A percentile compares a stretch with the other conserved stretches of the same genome.
These are phyloP conservation scores for Alca torda DNA, from an alignment of 2,797 vertebrate species.

Conservation along the genomic window DNA sequence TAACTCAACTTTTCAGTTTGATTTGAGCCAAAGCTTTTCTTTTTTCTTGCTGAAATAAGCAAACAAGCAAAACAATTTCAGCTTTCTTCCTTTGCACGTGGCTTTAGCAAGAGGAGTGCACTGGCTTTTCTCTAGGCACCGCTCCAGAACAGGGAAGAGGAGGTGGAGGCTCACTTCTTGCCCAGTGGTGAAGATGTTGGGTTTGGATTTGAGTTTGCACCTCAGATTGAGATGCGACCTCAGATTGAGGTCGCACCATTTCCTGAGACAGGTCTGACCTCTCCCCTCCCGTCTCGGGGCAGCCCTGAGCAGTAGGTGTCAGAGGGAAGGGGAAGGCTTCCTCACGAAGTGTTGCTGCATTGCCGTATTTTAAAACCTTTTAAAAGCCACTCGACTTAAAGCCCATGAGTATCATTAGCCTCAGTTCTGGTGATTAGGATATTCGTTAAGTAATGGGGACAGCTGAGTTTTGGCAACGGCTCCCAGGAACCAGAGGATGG, in stretches of 20 bases:
- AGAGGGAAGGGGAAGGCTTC: not conserved
- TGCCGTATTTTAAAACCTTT: not conserved
- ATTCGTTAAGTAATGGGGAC: not conserved
- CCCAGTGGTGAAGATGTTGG: not conserved
- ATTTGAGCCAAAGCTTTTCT: not conserved
- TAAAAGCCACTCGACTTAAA: not conserved
- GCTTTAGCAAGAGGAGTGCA: not conserved
- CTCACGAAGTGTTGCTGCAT: not conserved
- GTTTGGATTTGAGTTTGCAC: not conserved
- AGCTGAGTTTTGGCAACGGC: not conserved
- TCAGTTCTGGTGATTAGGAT: not conserved
- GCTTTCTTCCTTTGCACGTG: not conserved
- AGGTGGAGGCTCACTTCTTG: not conserved
- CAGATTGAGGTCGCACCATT: not conserved
- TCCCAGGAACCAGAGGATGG: not conserved
- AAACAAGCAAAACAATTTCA: not conserved
- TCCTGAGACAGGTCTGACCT: not conserved
- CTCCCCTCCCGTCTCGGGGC: fast-evolving
- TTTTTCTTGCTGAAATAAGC: not conserved
- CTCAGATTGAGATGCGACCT: not conserved
- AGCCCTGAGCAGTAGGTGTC: not conserved
- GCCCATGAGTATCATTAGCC: not conserved
- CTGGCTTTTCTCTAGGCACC: not conserved
- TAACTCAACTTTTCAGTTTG: not conserved
- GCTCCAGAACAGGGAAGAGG: not conserved